Percentiles rank a stretch among this genome's conserved stretches.
Conservation (phyloP, 1,140 invertebrate genomes). For the Leptinotarsa defecta region DNA sequence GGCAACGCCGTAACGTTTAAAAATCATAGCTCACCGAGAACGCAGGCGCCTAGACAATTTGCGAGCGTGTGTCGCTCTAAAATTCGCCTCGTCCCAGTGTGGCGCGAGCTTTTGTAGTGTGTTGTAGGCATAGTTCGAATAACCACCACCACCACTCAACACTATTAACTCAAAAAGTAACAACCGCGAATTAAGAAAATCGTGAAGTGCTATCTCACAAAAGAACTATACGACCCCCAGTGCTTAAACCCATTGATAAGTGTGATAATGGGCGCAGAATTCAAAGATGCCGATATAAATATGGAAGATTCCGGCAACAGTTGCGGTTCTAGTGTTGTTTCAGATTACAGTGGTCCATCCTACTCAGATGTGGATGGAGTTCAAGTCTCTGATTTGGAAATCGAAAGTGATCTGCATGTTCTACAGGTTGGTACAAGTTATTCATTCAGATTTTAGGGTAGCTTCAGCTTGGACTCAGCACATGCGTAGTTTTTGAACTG, state of each 20-base stretch:
- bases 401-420: slow-evolving; percentile 45
- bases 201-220: neutral
- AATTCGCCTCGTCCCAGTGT: slow-evolving; percentile 38
- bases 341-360: slow-evolving; percentile 51
- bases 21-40: neutral
- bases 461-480: neutral
- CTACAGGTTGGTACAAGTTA: slow-evolving; percentile 41
- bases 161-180: neutral
- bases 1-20: neutral
- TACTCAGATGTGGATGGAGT: slow-evolving; percentile 50
- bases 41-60: slow-evolving; percentile 6
- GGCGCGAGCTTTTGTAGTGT: slow-evolving; percentile 42
- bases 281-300: slow-evolving; percentile 50
- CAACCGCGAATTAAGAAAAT: slow-evolving; percentile 5
- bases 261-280: slow-evolving; percentile 49
- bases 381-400: slow-evolving; percentile 54
- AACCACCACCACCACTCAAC: neutral
- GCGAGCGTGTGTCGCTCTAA: neutral
- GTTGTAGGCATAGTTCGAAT: slow-evolving; percentile 36
- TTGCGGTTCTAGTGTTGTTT: slow-evolving; percentile 54
- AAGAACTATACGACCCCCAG: neutral
- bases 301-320: slow-evolving; percentile 56
- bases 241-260: slow-evolving; percentile 8
- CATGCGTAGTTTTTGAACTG: neutral
- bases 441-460: neutral